Evolutionary conservation across 1,140 invertebrate species (phyloP), one percentile per base, ranked within the genome.

Genomic region (Coptotermes formosanus): DNA sequence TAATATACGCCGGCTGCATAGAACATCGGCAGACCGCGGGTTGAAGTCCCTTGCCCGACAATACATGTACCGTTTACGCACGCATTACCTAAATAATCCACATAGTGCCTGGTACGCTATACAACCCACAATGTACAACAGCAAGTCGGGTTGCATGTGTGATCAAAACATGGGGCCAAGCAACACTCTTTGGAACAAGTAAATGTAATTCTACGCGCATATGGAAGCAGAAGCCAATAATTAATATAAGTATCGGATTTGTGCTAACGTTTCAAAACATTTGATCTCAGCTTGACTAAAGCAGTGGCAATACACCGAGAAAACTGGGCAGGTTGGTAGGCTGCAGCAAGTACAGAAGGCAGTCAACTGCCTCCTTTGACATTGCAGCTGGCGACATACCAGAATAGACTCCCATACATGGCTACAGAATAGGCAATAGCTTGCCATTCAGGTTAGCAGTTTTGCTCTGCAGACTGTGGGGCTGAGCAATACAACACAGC

Each of bases 191-290:
- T 30, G n/a, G n/a, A 2, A 2, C 25, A 30, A 75, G 64, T 30
- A 25, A 69, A 75, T 30, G 25, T 30, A 75, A 75, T 75, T 75
- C 64, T 75, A 25, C 16, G 64, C 64, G 30, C 64, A 75, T 75
- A 8, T 75, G 25, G 64, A 75, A 75, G 25, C 64, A n/a, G 64
- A 75, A 30, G 64, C 64, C n/a, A 75, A 75, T 75, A 75, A 75
- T 75, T 75, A 75, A 75, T 75, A 75, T 75, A 75, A 75, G 64
- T 30, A 75, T 75, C n/a, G n/a, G 64, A 75, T 30, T 75, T 75
- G 64, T 75, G 0, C 64, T 11, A 30, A 30, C 64, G 25, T 75
- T 75, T 75, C 30, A 30, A 75, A 30, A 75, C 14, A 75, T 9
- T 75, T n/a, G 25, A 75, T 75, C 64, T n/a, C 14, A n/a, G 30